These are phyloP conservation scores for Labeo rohita DNA, from an alignment of 2,113 vertebrate genomes.

Conservation along the genomic window DNA sequence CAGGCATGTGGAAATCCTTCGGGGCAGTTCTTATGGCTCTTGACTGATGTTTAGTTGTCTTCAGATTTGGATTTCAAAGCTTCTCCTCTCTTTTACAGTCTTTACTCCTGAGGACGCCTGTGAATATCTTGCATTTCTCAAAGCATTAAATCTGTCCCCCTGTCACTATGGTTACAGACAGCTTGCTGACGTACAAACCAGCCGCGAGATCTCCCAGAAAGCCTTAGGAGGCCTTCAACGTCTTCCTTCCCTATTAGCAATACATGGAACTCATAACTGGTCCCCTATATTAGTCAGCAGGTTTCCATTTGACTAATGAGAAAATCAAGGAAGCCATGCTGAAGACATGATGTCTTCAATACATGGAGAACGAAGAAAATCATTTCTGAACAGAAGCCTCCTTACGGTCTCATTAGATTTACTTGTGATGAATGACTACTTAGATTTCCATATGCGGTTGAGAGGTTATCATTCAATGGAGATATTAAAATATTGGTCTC, in stretches of 20 bases:
- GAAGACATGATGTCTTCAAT: slow-evolving; percentile 6
- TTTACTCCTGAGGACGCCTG: slow-evolving; percentile 4
- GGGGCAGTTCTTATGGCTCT: slow-evolving; percentile 4
- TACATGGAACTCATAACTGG: slow-evolving; percentile 57
- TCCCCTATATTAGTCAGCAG: slow-evolving; percentile 44
- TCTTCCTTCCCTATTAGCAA: slow-evolving; percentile 54
- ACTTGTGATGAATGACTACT: slow-evolving; percentile 35
- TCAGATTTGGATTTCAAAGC: slow-evolving; percentile 29
- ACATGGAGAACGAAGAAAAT: slow-evolving; percentile 8
- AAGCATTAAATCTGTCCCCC: slow-evolving; percentile 33
- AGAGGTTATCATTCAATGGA: slow-evolving; percentile 33
- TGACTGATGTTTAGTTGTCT: slow-evolving; percentile 29
- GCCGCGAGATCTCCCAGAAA: slow-evolving; percentile 28
- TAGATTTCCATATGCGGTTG: slow-evolving; percentile 9
- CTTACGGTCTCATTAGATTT: slow-evolving; percentile 51
- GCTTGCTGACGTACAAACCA: background rate
- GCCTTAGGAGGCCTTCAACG: slow-evolving; percentile 34
- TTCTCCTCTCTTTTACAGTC: slow-evolving; percentile 13
- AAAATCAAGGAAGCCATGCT: slow-evolving; percentile 14
- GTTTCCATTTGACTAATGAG: slow-evolving; percentile 53
- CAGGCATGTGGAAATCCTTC: slow-evolving; percentile 10
- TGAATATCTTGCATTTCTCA: slow-evolving; percentile 26
- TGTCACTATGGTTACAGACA: slow-evolving; percentile 55
- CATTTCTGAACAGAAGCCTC: slow-evolving; percentile 24
- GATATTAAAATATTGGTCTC: slow-evolving; percentile 34